phyloP scores from a whole-genome alignment of 2,113 vertebrate species.

The Campylorhamphus procurvoides region DNA sequence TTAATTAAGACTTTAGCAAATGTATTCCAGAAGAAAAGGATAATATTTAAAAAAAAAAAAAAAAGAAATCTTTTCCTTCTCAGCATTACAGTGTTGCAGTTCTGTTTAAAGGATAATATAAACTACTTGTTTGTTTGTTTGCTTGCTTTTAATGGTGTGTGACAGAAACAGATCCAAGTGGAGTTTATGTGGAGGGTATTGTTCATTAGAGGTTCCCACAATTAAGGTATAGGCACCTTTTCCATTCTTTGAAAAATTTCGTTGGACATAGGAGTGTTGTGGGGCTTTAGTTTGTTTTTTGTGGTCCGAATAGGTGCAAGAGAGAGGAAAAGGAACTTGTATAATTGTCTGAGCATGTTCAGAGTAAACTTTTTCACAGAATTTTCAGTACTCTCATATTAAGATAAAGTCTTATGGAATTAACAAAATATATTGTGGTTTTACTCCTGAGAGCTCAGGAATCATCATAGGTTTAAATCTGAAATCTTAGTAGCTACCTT shows the following conservation, averaged over 20 bases:
- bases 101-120: background rate
- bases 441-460: background rate
- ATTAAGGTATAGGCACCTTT: background rate
- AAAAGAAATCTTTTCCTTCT: background rate
- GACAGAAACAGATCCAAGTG: background rate
- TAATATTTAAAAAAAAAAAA: background rate
- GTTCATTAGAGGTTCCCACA: background rate
- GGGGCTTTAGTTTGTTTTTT: background rate
- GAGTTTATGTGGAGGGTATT: background rate
- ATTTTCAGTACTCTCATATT: background rate
- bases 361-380: background rate
- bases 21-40: background rate
- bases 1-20: background rate
- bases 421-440: background rate
- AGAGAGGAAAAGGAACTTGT: background rate
- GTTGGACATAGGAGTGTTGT: fast-evolving
- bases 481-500: background rate
- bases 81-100: background rate
- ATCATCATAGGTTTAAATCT: background rate
- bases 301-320: background rate
- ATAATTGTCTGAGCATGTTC: background rate
- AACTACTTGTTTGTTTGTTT: too few relatives aligned
- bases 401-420: background rate
- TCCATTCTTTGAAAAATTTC: background rate
- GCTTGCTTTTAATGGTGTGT: background rate